Percentiles rank a stretch among this genome's conserved stretches.
Conservation (phyloP, 1,140 invertebrate genomes). For the Epicauta chinensis region DNA sequence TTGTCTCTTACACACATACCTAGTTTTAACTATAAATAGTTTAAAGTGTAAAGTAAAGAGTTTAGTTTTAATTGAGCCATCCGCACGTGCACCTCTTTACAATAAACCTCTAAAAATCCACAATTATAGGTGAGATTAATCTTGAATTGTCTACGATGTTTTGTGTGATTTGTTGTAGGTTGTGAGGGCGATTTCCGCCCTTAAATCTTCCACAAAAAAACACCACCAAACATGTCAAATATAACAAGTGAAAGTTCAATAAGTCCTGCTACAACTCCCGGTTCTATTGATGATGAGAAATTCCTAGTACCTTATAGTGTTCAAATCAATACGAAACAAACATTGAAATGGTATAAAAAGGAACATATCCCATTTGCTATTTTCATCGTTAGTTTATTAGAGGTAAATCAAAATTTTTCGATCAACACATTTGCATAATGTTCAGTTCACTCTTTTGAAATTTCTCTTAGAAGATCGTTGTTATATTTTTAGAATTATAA, state of each 20-base stretch:
- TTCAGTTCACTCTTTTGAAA: too few relatives aligned
- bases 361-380: slow-evolving; percentile 25
- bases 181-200: neutral
- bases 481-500: too few relatives aligned
- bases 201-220: neutral
- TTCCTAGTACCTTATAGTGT: slow-evolving; percentile 14
- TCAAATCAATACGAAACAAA: slow-evolving; percentile 9
- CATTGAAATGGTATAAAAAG: slow-evolving; percentile 10
- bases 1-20: too few relatives aligned
- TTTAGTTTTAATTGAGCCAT: too few relatives aligned
- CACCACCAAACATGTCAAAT: neutral
- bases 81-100: too few relatives aligned
- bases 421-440: too few relatives aligned
- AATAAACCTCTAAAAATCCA: neutral
- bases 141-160: neutral
- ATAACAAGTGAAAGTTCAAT: neutral
- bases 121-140: neutral
- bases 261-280: slow-evolving; percentile 25
- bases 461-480: too few relatives aligned
- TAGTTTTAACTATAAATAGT: too few relatives aligned
- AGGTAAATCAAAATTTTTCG: slow-evolving; percentile 25
- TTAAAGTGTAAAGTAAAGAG: too few relatives aligned
- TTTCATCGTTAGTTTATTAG: slow-evolving; percentile 23
- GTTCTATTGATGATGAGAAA: slow-evolving; percentile 20
- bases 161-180: neutral